phyloP scores from a whole-genome alignment of 2,113 vertebrate genomes.

The Odocoileus virginianus region DNA sequence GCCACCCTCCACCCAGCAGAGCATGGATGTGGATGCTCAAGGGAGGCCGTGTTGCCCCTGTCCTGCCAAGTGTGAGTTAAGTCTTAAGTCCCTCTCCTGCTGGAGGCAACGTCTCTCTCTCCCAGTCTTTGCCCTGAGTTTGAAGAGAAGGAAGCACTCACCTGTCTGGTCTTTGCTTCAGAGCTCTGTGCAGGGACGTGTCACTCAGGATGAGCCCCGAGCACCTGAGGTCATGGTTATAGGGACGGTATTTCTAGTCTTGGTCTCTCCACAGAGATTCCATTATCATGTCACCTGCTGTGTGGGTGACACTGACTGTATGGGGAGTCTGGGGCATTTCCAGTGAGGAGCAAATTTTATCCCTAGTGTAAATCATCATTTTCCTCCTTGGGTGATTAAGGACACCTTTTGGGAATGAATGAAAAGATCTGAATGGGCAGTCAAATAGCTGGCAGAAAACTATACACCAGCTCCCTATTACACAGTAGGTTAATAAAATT shows the following conservation, averaged over 20 bases:
- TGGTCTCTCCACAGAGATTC: background rate
- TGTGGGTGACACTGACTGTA: background rate
- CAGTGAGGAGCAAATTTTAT: background rate
- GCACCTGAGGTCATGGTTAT: background rate
- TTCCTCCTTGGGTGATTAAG: background rate
- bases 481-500: background rate
- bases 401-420: background rate
- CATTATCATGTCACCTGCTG: background rate
- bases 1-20: background rate
- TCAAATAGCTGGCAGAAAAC: accelerated
- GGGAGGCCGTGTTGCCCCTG: background rate
- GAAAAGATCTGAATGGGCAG: background rate
- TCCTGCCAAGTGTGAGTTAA: background rate
- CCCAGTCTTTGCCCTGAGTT: background rate
- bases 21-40: background rate
- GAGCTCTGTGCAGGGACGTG: background rate
- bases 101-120: background rate
- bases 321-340: background rate
- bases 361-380: background rate
- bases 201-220: too few relatives aligned
- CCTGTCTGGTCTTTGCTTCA: background rate
- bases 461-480: background rate
- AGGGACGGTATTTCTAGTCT: background rate
- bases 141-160: background rate
- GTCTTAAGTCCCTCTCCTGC: background rate